Percentiles rank a stretch among this genome's conserved stretches.
Evolutionary conservation across 2,113 vertebrate species (phyloP).

Genomic region (Pteropus alecto): DNA sequence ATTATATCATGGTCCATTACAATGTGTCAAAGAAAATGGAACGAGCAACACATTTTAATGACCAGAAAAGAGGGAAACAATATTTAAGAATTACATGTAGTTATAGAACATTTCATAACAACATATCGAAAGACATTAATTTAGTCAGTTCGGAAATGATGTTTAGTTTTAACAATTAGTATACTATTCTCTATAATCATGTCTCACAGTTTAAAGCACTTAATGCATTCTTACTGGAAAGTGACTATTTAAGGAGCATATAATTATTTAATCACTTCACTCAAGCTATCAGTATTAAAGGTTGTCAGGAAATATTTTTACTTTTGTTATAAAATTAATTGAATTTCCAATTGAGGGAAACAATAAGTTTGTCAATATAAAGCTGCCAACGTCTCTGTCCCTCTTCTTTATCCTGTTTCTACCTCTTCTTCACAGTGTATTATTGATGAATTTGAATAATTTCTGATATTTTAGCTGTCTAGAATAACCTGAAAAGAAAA

Average conservation of each 20-base stretch:
- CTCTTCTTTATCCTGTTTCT: not conserved
- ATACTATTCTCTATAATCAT: constrained; percentile 34
- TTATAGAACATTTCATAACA: not conserved
- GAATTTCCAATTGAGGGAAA: constrained; percentile 16
- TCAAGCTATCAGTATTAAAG: constrained; percentile 24
- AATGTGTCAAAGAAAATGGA: not conserved
- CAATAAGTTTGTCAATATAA: not conserved
- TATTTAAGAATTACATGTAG: not conserved
- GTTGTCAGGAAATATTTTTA: constrained; percentile 53
- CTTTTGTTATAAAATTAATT: constrained; percentile 59
- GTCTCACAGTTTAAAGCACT: constrained; percentile 24
- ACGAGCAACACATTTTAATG: not conserved
- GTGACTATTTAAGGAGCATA: constrained; percentile 13
- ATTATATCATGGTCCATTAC: not conserved
- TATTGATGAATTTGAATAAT: not conserved
- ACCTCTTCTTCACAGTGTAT: not conserved
- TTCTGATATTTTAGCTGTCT: not conserved
- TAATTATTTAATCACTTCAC: constrained; percentile 52
- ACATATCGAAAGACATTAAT: not conserved
- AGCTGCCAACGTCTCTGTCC: not conserved
- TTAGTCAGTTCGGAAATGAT: not conserved
- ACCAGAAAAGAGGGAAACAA: not conserved
- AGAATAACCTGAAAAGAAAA: not conserved
- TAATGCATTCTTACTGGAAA: constrained; percentile 56
- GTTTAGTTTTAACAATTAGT: constrained; percentile 56